Evolutionary conservation across 2,888 invertebrate genomes (phyloP), one percentile per base, ranked within the genome.

Genomic region (Chrysodeixis includens): DNA sequence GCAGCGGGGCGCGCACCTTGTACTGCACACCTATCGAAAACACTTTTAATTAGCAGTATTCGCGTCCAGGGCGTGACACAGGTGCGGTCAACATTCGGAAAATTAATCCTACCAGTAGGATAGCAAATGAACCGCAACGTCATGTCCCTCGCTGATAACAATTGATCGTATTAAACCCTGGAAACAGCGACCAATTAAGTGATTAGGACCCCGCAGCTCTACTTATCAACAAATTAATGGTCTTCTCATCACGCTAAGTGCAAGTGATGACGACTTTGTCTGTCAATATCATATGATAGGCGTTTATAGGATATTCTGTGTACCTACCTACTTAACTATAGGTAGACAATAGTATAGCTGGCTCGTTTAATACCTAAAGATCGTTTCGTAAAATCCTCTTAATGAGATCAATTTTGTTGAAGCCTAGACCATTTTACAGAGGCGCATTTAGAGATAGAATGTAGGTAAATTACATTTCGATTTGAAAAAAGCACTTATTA

Each of bases 11-110:
- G 66, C 65, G 35, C 57, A 61, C 74, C 75, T 65, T 66, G 65
- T 78, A 79, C 78, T 82, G 85, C 83, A 82, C 84, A 84, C 84
- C 88, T 91, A 92, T 92, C 90, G 92, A 92, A 92, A 93, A 88
- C 91, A 88, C 90, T 91, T 91, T 94, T 94, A 94, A 95, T 94
- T 94, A 94, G 93, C 81, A 68, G 69, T 78, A 83, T 84, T 84
- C 83, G 83, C 82, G 79, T 83, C 82, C 73, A 81, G 90, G 93
- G 94, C 83, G 94, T 87, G 93, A 88, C 92, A 77, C 71, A 88
- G 95, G 94, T 83, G 94, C 87, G 94, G 93, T 90, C 90, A 88
- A 89, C 92, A 92, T 93, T 93, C 88, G 89, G 90, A 87, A 93
- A 93, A 94, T 93, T 95, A 94, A 92, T 93, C 92, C 92, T 90